Evolutionary conservation across 2,888 invertebrate species (phyloP), one percentile per base, ranked within the genome.

Genomic region (Brenthis daphne): DNA sequence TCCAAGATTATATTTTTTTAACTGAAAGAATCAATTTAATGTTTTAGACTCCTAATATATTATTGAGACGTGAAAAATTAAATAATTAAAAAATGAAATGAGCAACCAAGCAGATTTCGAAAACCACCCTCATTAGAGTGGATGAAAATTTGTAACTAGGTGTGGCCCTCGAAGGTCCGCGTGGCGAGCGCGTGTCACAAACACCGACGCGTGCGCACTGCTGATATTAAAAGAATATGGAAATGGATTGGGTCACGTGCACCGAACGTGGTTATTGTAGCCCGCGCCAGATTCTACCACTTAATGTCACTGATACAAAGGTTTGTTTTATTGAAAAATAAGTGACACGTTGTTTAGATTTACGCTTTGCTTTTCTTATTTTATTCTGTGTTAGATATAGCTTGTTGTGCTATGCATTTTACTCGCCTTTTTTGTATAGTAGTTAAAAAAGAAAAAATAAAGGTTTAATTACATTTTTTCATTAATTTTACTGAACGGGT

Each of bases 161-260:
- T 75, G 81, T 74, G 76, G 80, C 82, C 77, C 88, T 88, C 77
- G 83, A 85, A 79, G 70, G 75, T 79, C 51, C 88, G 79, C 85
- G 89, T 85, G 88, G 75, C 80, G 74, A 33, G 65, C 77, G 77
- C 79, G 84, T 83, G 85, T 64, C 74, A 74, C 81, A 85, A 87
- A 85, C 86, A 86, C 71, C 50, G 80, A 65, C 86, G 83, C 90
- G 88, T 87, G 89, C 80, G 82, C 77, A 75, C 76, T 69, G 67
- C 73, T 43, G 73, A 87, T 88, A 90, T 90, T 90, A 89, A 86
- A 87, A 84, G 81, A 87, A 88, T 87, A 87, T 85, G 84, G 80
- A 86, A 84, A 82, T 82, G 81, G 81, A 80, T 68, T 70, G 73
- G 69, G 70, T 64, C 74, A 65, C 78, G 78, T 76, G 75, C 73